Conservation (phyloP, 2,888 invertebrate genomes). For the Chrysopilus asiliformis region DNA sequence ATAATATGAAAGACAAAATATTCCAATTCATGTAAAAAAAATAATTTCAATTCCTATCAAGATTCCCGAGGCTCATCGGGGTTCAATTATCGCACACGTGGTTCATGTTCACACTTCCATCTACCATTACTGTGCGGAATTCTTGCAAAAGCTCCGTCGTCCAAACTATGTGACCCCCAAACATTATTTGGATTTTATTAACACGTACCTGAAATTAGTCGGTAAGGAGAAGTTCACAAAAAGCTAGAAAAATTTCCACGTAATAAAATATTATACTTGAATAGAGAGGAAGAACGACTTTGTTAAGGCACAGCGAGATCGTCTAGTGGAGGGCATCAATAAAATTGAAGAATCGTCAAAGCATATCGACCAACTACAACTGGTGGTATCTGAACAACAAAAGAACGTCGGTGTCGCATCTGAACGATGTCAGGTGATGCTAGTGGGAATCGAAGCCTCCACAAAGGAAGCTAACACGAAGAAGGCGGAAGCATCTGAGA, state of each 20-base stretch:
- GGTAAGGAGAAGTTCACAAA: slow-evolving; percentile 35
- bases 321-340: slow-evolving; percentile 30
- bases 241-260: slow-evolving; percentile 4
- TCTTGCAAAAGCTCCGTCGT: slow-evolving; percentile 56
- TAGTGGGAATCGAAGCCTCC: slow-evolving; percentile 60
- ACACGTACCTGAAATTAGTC: slow-evolving; percentile 60
- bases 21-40: background rate
- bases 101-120: slow-evolving; percentile 75
- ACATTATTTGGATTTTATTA: slow-evolving; percentile 79
- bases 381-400: slow-evolving; percentile 68
- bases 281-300: slow-evolving; percentile 29
- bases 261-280: slow-evolving; percentile 1
- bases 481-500: slow-evolving; percentile 64
- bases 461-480: slow-evolving; percentile 61
- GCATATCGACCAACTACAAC: slow-evolving; percentile 66
- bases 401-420: slow-evolving; percentile 71
- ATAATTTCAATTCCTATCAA: slow-evolving; percentile 45
- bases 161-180: slow-evolving; percentile 85
- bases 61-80: slow-evolving; percentile 53
- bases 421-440: slow-evolving; percentile 61
- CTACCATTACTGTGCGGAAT: slow-evolving; percentile 56
- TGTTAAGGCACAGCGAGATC: slow-evolving; percentile 28
- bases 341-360: slow-evolving; percentile 73
- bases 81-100: slow-evolving; percentile 65
- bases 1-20: too few species aligned